A percentile compares a stretch with the other conserved stretches of the same genome.
Conservation (phyloP, 2,888 invertebrate species). For the Hirtodrosophila confusa region DNA sequence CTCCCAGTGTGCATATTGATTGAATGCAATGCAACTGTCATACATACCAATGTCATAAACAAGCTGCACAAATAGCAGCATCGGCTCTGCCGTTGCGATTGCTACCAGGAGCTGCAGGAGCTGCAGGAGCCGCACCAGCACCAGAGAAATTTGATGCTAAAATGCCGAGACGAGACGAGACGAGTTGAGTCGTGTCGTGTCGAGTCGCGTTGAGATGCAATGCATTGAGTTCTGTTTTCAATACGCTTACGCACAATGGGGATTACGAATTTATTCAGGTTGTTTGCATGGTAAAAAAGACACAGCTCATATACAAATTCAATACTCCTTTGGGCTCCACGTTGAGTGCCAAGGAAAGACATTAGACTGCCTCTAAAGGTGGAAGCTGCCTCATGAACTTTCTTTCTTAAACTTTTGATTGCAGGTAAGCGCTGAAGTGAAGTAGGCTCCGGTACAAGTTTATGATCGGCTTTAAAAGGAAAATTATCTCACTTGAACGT, state of each 20-base stretch:
- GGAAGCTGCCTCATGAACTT: too few species aligned
- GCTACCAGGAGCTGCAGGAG: slow-evolving; percentile 13
- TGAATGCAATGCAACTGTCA: slow-evolving; percentile 67
- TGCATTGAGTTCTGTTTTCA: slow-evolving; percentile 6
- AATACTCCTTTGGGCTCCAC: too few species aligned
- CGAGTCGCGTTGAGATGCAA: slow-evolving; percentile 15
- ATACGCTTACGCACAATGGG: slow-evolving; percentile 4
- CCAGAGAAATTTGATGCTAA: slow-evolving; percentile 46
- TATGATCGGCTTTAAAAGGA: too few species aligned
- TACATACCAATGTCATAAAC: slow-evolving; percentile 67
- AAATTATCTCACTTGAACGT: too few species aligned
- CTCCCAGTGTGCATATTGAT: slow-evolving; percentile 59
- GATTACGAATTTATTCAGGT: background rate
- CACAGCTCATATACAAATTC: too few species aligned
- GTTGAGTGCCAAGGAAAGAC: too few species aligned
- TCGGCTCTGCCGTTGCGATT: slow-evolving; percentile 11
- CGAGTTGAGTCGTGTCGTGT: slow-evolving; percentile 13
- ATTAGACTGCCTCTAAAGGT: too few species aligned
- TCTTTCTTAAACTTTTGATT: too few species aligned
- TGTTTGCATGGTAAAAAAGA: background rate
- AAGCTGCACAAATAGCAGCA: slow-evolving; percentile 36
- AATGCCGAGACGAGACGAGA: slow-evolving; percentile 32
- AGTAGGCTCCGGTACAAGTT: too few species aligned
- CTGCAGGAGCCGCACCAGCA: slow-evolving; percentile 9
- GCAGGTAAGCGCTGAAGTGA: too few species aligned